Evolutionary conservation across 53 echinoderm and acorn worm genomes (phyloP), one percentile per base, ranked within the genome.

Genomic region (Holothuria scabra): DNA sequence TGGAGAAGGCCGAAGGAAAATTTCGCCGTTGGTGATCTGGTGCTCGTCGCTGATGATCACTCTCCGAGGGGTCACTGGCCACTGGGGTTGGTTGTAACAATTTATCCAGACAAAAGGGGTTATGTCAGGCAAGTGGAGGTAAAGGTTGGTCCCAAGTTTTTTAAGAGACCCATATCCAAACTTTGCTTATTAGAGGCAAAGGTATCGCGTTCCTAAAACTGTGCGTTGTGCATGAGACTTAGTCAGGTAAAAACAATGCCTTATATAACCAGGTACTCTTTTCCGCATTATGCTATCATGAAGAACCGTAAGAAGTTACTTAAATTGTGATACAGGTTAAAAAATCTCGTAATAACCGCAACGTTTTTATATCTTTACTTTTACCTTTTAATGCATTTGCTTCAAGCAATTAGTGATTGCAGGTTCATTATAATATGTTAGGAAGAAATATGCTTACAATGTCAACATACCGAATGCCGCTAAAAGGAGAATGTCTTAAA

Each of bases 1-100:
- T 92, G 92, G 92, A 67, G 63, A 1, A 66, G 35, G 21, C 86
- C 86, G 1, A 65, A 48, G 20, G 60, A 57, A 74, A 92, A 82
- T 37, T 64, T 91, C 14, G 62, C 33, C 18, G 80, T 87, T 4
- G 41, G 34, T 9, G 91, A 91, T 75, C 24, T 88, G 16, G 91
- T 91, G 8, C 46, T 91, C 12, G 76, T 87, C 3, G 67, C n/a
- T 13, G 84, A 64, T 65, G 85, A 86, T 20, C n/a, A 29, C 48
- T 31, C 32, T 29, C 56, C 88, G 46, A 67, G 86, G 30, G 64
- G 83, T 35, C 84, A 85, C 38, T 83, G 88, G 88, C 44, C n/a
- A n/a, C n/a, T n/a, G n/a, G n/a, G n/a, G n/a, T n/a, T n/a, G n/a
- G n/a, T n/a, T n/a, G n/a, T n/a, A 4, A 55, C 67, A 1, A 80